These are phyloP conservation scores for Anguilla obscura DNA, from an alignment of 2,797 vertebrate species.

Conservation along the genomic window DNA sequence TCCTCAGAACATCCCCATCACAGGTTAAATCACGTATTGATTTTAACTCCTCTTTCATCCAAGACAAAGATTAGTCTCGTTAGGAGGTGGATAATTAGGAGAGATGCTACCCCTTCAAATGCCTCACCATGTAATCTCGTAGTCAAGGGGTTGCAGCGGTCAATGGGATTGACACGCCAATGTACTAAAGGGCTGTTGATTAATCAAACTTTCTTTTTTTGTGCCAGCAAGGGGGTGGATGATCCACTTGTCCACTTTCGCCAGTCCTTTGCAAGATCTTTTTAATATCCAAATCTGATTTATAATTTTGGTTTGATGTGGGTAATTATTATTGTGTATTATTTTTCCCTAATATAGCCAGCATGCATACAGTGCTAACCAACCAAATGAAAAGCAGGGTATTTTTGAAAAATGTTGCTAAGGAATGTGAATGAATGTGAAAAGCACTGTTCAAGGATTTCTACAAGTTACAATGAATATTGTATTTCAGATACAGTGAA, in stretches of 20 bases:
- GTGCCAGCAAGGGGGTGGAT: background rate
- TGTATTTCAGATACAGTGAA: background rate
- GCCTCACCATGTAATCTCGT: background rate
- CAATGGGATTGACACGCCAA: background rate
- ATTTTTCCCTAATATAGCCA: too few species aligned
- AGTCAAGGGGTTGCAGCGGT: background rate
- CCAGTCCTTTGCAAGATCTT: background rate
- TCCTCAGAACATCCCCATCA: background rate
- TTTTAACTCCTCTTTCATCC: background rate
- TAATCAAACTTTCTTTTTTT: background rate
- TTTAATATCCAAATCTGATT: background rate
- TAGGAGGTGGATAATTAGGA: background rate
- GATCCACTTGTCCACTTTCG: too few species aligned
- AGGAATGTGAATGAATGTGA: background rate
- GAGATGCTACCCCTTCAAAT: background rate
- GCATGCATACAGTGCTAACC: too few species aligned
- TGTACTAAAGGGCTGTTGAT: background rate
- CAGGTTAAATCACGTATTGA: constrained; percentile 5
- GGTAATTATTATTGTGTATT: too few species aligned
- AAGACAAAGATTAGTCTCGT: constrained; percentile 12
- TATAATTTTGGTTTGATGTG: background rate
- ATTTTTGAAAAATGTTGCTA: background rate
- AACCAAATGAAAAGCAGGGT: too few species aligned
- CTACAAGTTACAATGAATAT: background rate
- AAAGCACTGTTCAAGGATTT: background rate